These are phyloP conservation scores for Sympetrum striolatum DNA, from an alignment of 2,888 invertebrate species.

Conservation along the genomic window DNA sequence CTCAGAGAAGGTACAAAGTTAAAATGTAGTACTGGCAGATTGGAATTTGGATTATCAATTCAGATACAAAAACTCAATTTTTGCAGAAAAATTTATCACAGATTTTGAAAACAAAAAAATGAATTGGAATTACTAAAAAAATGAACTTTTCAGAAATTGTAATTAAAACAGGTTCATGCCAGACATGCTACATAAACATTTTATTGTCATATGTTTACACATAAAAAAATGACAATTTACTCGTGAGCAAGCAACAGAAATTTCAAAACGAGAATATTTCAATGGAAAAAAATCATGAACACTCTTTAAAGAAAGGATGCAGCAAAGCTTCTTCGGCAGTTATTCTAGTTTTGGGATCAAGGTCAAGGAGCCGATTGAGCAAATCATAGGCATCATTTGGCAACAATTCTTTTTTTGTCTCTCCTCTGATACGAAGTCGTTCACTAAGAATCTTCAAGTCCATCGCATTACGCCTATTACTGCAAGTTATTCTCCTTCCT, in stretches of 20 bases:
- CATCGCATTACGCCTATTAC: constrained; percentile 62
- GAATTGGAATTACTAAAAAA: too few relatives aligned
- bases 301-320: constrained; percentile 73
- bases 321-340: constrained; percentile 76
- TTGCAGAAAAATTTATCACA: not conserved
- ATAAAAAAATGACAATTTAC: too few relatives aligned
- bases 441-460: constrained; percentile 58
- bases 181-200: not conserved
- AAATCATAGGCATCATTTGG: constrained; percentile 79
- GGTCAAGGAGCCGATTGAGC: constrained; percentile 73
- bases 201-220: not conserved
- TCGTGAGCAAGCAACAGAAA: not conserved
- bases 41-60: not conserved
- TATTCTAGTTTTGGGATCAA: constrained; percentile 78
- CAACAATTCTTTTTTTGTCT: constrained; percentile 56
- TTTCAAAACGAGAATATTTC: not conserved
- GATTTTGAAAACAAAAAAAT: not conserved
- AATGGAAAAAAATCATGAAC: not conserved
- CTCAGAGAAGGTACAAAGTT: not conserved
- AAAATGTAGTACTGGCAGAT: not conserved
- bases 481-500: constrained; percentile 65
- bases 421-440: constrained; percentile 51
- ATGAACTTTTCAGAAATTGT: not conserved
- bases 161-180: not conserved
- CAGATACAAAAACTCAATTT: not conserved